Evolutionary conservation across 2,797 vertebrate species (phyloP).

Genomic region (Tragelaphus eurycerus): DNA sequence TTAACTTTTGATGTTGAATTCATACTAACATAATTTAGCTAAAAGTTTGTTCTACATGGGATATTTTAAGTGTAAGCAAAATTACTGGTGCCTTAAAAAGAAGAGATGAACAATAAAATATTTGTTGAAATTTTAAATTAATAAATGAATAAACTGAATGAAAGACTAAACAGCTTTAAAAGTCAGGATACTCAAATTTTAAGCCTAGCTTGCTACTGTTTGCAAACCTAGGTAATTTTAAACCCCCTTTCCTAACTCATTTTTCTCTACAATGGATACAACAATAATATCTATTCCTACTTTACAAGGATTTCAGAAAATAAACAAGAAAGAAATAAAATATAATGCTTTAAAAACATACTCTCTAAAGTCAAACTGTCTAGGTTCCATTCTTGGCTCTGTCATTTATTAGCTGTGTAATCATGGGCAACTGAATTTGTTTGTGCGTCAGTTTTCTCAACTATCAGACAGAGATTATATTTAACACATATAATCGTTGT

Average conservation of each 20-base stretch:
- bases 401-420: not conserved
- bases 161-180: not conserved
- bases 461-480: not conserved
- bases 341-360: not conserved
- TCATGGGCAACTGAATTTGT: not conserved
- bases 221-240: not conserved
- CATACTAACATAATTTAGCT: not conserved
- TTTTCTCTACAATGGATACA: not conserved
- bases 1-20: not conserved
- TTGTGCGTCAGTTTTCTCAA: not conserved
- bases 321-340: conserved; percentile 20
- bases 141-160: not conserved
- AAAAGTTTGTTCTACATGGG: conserved; percentile 12
- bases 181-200: not conserved
- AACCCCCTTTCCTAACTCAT: not conserved
- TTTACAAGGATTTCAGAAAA: not conserved
- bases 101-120: not conserved
- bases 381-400: not conserved
- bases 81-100: not conserved
- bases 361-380: not conserved
- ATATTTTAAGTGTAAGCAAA: not conserved
- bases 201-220: not conserved
- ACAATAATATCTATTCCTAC: not conserved
- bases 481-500: not conserved
- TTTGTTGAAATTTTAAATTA: not conserved